Evolutionary conservation across 2,888 invertebrate genomes (phyloP), one percentile per base, ranked within the genome.

Genomic region (Agriopis leucophaearia): DNA sequence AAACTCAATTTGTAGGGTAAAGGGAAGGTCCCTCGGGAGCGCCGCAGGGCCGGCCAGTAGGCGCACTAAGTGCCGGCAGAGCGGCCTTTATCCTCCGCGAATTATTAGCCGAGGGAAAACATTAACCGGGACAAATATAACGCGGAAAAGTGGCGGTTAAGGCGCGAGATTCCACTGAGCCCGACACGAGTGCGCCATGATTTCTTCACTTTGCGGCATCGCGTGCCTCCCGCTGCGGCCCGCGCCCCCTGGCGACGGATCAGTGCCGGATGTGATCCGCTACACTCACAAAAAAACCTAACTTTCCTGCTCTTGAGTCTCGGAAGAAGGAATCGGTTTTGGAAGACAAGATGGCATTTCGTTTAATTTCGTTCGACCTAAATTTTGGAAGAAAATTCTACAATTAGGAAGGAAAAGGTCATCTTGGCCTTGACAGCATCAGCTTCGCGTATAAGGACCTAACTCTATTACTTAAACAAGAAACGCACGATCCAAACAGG

Each of bases 1-100:
- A 84, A 88, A 89, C 88, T 88, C 88, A 87, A 90, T 90, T 89
- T 87, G 82, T 80, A 80, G 83, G 84, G 84, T 81, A 81, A 84
- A 80, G 79, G 79, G 79, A 78, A 76, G 80, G 78, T 80, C 85
- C 82, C 86, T 45, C 71, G 85, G 82, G 87, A 78, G 75, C 72
- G 51, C 54, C 15, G 47, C 44, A 58, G 62, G 60, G 48, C 66
- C 61, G 59, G 57, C 59, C 65, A 78, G 74, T 73, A 64, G 73
- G 74, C 77, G 68, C 80, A 74, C 81, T 83, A 82, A 83, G 85
- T 78, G 81, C 78, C 81, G 78, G 77, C 76, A 50, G 66, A 66
- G 78, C 78, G 77, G 76, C 80, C 82, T 81, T 83, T 81, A 82
- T 83, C 84, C 83, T 77, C 70, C 74, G 77, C 83, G 81, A 84